phyloP scores from a whole-genome alignment of 2,113 vertebrate genomes.

The Oenanthe oenanthe region DNA sequence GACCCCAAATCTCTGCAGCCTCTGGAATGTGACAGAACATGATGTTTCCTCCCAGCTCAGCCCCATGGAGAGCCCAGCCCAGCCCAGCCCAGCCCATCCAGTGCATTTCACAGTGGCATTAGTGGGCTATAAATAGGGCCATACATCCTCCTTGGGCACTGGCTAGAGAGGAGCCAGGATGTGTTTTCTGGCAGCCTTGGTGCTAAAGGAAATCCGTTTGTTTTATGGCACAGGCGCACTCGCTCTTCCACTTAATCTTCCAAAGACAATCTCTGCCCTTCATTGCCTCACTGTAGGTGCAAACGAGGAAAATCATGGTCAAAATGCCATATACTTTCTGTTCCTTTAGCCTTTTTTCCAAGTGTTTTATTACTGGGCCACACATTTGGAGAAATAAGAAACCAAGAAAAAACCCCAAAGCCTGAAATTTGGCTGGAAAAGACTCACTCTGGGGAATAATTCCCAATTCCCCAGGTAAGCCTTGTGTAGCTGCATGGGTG shows the following conservation, averaged over 20 bases:
- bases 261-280: not conserved
- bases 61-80: not conserved
- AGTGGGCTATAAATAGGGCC: conserved; percentile 27
- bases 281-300: not conserved
- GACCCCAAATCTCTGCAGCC: not conserved
- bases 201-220: not conserved
- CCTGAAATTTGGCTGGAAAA: not conserved
- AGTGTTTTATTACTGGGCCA: not conserved
- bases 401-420: not conserved
- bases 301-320: not conserved
- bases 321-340: not conserved
- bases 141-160: not conserved
- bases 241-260: not conserved
- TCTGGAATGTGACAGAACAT: not conserved
- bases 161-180: not conserved
- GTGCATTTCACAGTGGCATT: not conserved
- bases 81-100: not conserved
- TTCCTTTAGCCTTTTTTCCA: not conserved
- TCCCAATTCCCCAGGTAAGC: not conserved
- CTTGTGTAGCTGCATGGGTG: not conserved
- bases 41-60: not conserved
- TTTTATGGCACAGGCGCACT: not conserved
- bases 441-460: not conserved
- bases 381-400: not conserved
- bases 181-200: conserved; percentile 7